phyloP scores from a whole-genome alignment of 2,888 invertebrate species.

The Pandemis corylana region DNA sequence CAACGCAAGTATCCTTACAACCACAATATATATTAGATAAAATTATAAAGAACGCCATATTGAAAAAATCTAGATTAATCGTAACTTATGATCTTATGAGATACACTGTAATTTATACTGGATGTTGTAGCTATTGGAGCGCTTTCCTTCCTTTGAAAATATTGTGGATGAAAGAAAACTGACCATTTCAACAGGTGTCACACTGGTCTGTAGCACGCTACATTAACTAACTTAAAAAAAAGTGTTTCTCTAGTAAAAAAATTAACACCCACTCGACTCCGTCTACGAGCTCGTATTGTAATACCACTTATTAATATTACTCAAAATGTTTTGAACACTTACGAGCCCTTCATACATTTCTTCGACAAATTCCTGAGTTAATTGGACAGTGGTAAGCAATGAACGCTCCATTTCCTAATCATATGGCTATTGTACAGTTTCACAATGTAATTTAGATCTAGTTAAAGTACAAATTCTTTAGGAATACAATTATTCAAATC shows the following conservation, averaged over 20 bases:
- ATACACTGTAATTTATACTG: conserved; percentile 85
- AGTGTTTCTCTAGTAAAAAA: conserved; percentile 76
- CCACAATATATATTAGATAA: conserved; percentile 90
- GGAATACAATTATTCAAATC: conserved; percentile 80
- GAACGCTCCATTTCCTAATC: conserved; percentile 81
- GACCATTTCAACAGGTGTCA: conserved; percentile 76
- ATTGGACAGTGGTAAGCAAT: conserved; percentile 75
- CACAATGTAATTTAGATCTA: conserved; percentile 83
- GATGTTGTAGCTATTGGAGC: conserved; percentile 79
- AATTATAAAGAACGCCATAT: conserved; percentile 86
- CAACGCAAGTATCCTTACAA: conserved; percentile 87
- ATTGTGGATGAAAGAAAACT: conserved; percentile 86
- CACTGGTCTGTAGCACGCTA: conserved; percentile 80
- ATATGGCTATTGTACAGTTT: conserved; percentile 82
- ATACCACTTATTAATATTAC: conserved; percentile 80
- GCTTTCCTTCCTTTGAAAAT: conserved; percentile 73
- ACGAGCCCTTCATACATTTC: conserved; percentile 80
- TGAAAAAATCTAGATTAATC: conserved; percentile 85
- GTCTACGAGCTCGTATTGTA: conserved; percentile 80
- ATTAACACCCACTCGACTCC: conserved; percentile 80
- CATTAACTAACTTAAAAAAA: conserved; percentile 81
- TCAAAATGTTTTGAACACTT: conserved; percentile 82
- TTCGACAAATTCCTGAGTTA: conserved; percentile 75
- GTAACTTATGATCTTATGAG: conserved; percentile 84
- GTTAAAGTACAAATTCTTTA: conserved; percentile 84